Percentiles rank a stretch among this genome's conserved stretches.
These are phyloP conservation scores for Novumbra hubbsi DNA, from an alignment of 2,797 vertebrate species.

Conservation along the genomic window DNA sequence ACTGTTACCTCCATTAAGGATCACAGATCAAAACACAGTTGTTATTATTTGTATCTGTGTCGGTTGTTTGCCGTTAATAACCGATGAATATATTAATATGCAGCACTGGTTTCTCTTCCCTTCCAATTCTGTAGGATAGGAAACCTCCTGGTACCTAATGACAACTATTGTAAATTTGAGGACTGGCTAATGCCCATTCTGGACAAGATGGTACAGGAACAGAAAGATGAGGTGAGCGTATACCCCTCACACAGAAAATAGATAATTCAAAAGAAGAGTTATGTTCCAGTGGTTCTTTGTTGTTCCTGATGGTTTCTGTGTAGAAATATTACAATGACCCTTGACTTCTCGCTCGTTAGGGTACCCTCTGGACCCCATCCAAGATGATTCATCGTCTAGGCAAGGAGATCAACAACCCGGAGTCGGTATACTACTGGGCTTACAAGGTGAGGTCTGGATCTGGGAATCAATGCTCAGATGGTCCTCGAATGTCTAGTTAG, in stretches of 20 bases:
- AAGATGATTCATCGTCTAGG: constrained; percentile 91
- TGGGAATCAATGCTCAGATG: neutral
- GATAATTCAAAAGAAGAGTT: no score
- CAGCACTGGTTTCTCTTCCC: neutral
- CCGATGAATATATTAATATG: no score
- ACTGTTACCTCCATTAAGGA: neutral
- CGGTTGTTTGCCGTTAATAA: neutral
- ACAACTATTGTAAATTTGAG: constrained; percentile 96
- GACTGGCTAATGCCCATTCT: constrained; percentile 94
- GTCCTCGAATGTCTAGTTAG: neutral
- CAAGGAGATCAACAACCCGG: constrained; percentile 90
- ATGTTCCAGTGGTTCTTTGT: no score
- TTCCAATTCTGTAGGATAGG: constrained; percentile 78
- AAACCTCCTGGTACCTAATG: constrained; percentile 90
- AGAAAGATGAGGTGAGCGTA: constrained; percentile 78
- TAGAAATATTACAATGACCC: neutral
- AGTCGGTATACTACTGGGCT: constrained; percentile 93
- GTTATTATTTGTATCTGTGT: neutral
- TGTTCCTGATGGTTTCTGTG: neutral
- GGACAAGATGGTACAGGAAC: constrained; percentile 62
- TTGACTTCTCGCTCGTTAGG: constrained; percentile 63
- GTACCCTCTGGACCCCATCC: constrained; percentile 87
- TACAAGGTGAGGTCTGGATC: constrained; percentile 78
- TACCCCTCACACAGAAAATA: no score
- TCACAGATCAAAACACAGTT: neutral